These are phyloP conservation scores for Parambassis ranga DNA, from an alignment of 2,797 vertebrate species.

Conservation along the genomic window DNA sequence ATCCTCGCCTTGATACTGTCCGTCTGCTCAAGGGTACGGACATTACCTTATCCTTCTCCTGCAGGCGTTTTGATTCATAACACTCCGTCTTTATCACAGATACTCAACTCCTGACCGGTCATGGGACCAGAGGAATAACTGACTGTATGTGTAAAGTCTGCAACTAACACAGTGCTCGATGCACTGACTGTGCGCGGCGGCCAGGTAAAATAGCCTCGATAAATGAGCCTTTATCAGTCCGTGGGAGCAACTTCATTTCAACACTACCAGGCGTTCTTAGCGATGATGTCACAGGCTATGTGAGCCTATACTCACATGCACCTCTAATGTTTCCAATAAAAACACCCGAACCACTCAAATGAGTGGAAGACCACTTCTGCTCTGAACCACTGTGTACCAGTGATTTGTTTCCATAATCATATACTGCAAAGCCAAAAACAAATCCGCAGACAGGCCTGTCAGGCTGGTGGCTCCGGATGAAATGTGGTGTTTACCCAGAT, in stretches of 20 bases:
- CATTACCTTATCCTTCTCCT: conserved; percentile 61
- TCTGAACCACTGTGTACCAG: conserved; percentile 26
- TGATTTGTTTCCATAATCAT: conserved; percentile 60
- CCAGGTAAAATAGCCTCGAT: conserved; percentile 40
- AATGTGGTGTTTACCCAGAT: conserved; percentile 67
- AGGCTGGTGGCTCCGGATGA: conserved; percentile 63
- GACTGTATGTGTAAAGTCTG: conserved; percentile 33
- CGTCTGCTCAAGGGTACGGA: conserved; percentile 45
- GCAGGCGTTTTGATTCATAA: conserved; percentile 37
- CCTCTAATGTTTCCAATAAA: conserved; percentile 31
- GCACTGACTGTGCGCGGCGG: not conserved
- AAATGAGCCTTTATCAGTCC: conserved; percentile 40
- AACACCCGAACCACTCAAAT: conserved; percentile 31
- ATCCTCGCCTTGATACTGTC: conserved; percentile 45
- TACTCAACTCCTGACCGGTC: conserved; percentile 35
- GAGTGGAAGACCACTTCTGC: conserved; percentile 15
- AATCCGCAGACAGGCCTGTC: conserved; percentile 60
- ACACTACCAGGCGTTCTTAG: conserved; percentile 19
- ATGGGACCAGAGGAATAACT: conserved; percentile 39
- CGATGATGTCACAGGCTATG: conserved; percentile 22
- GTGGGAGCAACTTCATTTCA: conserved; percentile 31
- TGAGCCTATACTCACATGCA: conserved; percentile 45
- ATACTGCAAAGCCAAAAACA: conserved; percentile 51
- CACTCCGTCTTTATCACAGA: conserved; percentile 49
- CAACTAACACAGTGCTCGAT: not conserved